These are phyloP conservation scores for Drosophila elegans DNA, from an alignment of 1,140 invertebrate genomes.

Conservation along the genomic window DNA sequence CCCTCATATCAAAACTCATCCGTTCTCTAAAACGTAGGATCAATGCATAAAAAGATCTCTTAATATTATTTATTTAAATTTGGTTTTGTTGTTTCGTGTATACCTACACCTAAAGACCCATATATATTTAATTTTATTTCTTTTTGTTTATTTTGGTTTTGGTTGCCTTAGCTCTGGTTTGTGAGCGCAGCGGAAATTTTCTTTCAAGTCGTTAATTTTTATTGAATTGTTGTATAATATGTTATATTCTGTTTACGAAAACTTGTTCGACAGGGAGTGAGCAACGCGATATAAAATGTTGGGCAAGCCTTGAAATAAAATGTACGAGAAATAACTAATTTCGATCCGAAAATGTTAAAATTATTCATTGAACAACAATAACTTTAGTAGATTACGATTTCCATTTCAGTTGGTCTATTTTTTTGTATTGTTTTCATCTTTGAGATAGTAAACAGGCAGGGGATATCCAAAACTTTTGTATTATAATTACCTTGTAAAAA, in stretches of 20 bases:
- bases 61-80: conserved; percentile 48
- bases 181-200: conserved; percentile 68
- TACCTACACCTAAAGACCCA: conserved; percentile 34
- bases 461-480: conserved; percentile 9
- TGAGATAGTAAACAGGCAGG: not conserved
- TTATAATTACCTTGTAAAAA: too few species aligned
- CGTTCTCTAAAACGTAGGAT: conserved; percentile 19
- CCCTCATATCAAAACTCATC: conserved; percentile 21
- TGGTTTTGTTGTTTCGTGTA: conserved; percentile 15
- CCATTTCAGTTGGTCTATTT: not conserved
- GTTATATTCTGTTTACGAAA: conserved; percentile 53
- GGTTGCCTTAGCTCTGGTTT: conserved; percentile 34
- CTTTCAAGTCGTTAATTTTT: conserved; percentile 71
- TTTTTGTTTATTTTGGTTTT: conserved; percentile 58
- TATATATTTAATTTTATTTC: conserved; percentile 43
- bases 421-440: too few species aligned
- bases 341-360: not conserved
- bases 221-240: conserved; percentile 70
- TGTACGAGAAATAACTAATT: not conserved
- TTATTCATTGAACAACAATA: not conserved
- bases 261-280: conserved; percentile 29
- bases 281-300: conserved; percentile 6
- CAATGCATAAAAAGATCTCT: conserved; percentile 23
- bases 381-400: not conserved
- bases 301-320: not conserved